Evolutionary conservation across 2,888 invertebrate species (phyloP).

Genomic region (Acanthosepion esculentum): DNA sequence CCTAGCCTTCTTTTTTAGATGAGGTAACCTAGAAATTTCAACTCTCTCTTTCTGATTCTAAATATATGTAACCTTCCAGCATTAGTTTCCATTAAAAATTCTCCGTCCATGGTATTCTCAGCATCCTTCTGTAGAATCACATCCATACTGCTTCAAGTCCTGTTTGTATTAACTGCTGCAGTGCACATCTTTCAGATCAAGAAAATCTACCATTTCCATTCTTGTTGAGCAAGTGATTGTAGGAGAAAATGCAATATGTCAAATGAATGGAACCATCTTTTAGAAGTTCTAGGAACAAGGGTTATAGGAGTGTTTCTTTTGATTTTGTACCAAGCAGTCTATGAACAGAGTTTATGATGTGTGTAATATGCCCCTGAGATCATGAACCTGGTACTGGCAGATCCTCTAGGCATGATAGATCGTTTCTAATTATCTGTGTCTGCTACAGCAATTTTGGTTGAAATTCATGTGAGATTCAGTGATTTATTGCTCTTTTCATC

Average conservation of each 20-base stretch:
- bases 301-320: background rate
- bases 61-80: too few relatives aligned
- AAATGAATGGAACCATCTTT: background rate
- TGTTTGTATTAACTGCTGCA: too few relatives aligned
- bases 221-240: background rate
- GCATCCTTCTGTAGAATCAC: too few relatives aligned
- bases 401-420: background rate
- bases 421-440: background rate
- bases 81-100: too few relatives aligned
- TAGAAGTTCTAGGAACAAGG: background rate
- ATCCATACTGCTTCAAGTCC: too few relatives aligned
- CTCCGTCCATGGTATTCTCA: too few relatives aligned
- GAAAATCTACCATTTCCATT: background rate
- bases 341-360: background rate
- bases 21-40: too few relatives aligned
- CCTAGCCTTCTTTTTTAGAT: too few relatives aligned
- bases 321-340: background rate
- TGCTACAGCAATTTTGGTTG: background rate
- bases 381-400: background rate
- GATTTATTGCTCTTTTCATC: background rate
- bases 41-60: too few relatives aligned
- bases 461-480: background rate
- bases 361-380: background rate
- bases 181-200: background rate
- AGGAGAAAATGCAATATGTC: background rate